Base-by-base conservation (phyloP, 2,888 invertebrate species). In the Cryptocephalus primarius region DNA sequence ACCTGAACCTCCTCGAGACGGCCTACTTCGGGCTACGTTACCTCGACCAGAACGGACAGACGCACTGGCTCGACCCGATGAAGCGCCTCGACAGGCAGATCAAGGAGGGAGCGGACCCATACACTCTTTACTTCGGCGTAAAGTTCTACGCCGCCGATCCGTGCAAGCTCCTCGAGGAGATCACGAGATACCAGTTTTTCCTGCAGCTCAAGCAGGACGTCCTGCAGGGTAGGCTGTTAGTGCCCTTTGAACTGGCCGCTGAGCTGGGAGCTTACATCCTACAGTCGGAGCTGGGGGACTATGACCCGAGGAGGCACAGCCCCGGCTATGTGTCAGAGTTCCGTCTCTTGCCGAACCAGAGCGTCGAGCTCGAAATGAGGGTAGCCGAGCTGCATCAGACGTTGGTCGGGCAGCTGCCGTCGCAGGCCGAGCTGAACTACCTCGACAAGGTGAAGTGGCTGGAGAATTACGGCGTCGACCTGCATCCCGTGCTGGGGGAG, bases 381-480 rank as follows among this genome's bases (percentile, higher is more conserved):
- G 90, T 95, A 55, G 83, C 85, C 36, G 89, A 91, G 62, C 77
- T 92, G 59, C 95, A 96, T 70, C 85, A 88, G 69, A 85, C 87
- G 55, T 76, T 95, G 48, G 82, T 86, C 86, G 91, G 91, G 54
- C 85, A 88, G 70, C 82, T 89, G 59, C 94, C 95, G 49, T 86
- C 93, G 45, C 83, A 88, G 58, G 94, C 94, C 33, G 95, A 96
- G 74, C 77, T 93, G 62, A 90, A 88, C 75, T 96, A 90, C 74
- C 78, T 96, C 70, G 94, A 96, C 72, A 92, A 94, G 79, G 91
- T 93, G 60, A 95, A 95, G 79, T 95, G 95, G 95, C 79, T 95
- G 63, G 95, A 96, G 70, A 92, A 95, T 90, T 96, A 95, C 67
- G 96, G 96, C 43, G 94, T 95, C 42, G 95, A 96, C 75, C 79